Evolutionary conservation across 1,140 invertebrate genomes (phyloP), one percentile per base, ranked within the genome.

Genomic region (Scylla paramamosain): DNA sequence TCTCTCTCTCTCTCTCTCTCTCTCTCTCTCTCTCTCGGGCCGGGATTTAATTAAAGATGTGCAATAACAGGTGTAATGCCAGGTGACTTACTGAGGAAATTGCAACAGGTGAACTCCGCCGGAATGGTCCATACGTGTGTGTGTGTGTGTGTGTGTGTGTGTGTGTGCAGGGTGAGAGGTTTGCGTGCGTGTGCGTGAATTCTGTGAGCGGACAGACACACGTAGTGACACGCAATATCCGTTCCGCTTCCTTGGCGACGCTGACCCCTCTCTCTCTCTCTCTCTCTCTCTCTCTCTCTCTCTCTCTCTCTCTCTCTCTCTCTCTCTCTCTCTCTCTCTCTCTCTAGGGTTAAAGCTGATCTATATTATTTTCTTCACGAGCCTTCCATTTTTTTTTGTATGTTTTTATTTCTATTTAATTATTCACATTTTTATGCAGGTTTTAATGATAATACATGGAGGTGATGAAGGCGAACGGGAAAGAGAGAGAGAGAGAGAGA

Each of bases 341-440:
- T 92, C 28, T 92, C 28, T 12, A 82, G n/a, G 28, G 77, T 77
- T 77, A 29, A 92, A 32, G 77, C 29, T 77, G 7, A 77, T 82
- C 59, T 32, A 77, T 82, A 77, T 32, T 32, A 32, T 77, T 59
- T 32, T 12, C 29, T 82, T 77, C 32, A 82, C 32, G 59, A 77
- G 32, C 77, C 6, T 2, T n/a, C 77, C 2, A 77, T n/a, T 67
- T n/a, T 77, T 28, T 82, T n/a, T 82, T 92, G 28, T 28, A 82
- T 77, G 59, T 92, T 77, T 92, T 77, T 31, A 92, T 77, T 77
- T 92, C 52, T 82, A 92, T 92, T 77, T 82, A 92, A 77, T 31
- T 91, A 91, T 91, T 59, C 67, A 91, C 67, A 91, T 91, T 59
- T 91, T 59, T 91, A 91, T 91, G 29, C 67, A 67, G 48, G 29